Base-by-base conservation (phyloP, 1,140 invertebrate species). In the Caenorhabditis elegans region DNA sequence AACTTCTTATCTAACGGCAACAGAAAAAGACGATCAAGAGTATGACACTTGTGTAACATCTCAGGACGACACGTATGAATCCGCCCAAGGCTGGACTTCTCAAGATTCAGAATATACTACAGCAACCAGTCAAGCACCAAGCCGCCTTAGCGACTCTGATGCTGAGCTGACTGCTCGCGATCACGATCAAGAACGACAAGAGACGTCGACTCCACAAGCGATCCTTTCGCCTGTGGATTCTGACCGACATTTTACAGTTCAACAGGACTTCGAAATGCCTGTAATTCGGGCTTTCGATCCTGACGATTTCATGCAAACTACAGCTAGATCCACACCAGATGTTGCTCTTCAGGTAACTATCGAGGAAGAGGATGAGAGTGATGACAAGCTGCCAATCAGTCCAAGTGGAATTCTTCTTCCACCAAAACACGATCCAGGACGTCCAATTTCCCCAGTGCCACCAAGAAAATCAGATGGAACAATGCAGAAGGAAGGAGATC, bases 401-500 rank as follows among this genome's bases (percentile, higher is more conserved):
- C 82, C 82, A 47, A 70, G 76, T 26, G 76, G 77, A 2, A 46
- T 83, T 39, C 78, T 83, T 3, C 31, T 83, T 3, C 79, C 51
- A 39, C 82, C 76, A 36, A 13, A 10, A 6, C 36, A 47, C 15
- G 83, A 83, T 43, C 82, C 77, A 34, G 83, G 78, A 31, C 51
- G 83, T 26, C 83, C 83, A 31, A 76, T 84, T 15, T 84, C 83
- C 6, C 83, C 83, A 19, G 75, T 84, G n/a, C 83, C 83, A 43
- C 83, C 83, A 19, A 65, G 80, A 60, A 76, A 47, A 47, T 19
- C 28, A 28, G 53, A 82, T 31, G 46, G 19, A 48, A 31, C 46
- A 39, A 55, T 78, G 22, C 39, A 84, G 17, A 55, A 83, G 19
- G 83, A 79, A 48, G 83, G 65, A 43, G 53, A 49, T 39, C 22